These are phyloP conservation scores for Platichthys flesus DNA, from an alignment of 2,113 vertebrate species.

Conservation along the genomic window DNA sequence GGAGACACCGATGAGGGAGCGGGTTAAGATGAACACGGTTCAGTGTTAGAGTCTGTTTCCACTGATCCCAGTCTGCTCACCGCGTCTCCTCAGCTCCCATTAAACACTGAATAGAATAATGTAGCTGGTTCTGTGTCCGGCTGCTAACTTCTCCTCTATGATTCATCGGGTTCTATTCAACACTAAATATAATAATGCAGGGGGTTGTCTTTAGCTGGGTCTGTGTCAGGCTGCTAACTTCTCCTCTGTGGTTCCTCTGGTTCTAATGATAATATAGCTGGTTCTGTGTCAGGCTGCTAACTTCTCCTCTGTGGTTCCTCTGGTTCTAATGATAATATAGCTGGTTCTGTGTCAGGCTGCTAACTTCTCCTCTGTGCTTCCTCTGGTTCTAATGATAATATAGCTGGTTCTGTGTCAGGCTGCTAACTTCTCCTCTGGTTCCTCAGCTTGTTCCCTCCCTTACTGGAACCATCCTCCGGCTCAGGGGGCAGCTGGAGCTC, in stretches of 20 bases:
- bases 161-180: too few relatives aligned
- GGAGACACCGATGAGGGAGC: background rate
- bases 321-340: background rate
- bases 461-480: conserved; percentile 51
- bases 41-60: background rate
- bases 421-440: background rate
- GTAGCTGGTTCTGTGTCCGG: background rate
- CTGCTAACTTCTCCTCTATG: conserved; percentile 1
- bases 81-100: too few relatives aligned
- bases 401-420: background rate
- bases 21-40: background rate
- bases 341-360: background rate
- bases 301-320: background rate
- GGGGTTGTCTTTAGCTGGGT: too few relatives aligned
- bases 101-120: background rate
- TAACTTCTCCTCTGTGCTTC: background rate
- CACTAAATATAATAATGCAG: too few relatives aligned
- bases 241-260: background rate
- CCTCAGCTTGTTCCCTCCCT: background rate
- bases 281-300: background rate
- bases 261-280: background rate
- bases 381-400: background rate
- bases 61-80: too few relatives aligned
- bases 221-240: background rate
- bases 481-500: conserved; percentile 70